Base-by-base conservation (phyloP, 1,140 invertebrate species). In the Brachionus rubens region DNA sequence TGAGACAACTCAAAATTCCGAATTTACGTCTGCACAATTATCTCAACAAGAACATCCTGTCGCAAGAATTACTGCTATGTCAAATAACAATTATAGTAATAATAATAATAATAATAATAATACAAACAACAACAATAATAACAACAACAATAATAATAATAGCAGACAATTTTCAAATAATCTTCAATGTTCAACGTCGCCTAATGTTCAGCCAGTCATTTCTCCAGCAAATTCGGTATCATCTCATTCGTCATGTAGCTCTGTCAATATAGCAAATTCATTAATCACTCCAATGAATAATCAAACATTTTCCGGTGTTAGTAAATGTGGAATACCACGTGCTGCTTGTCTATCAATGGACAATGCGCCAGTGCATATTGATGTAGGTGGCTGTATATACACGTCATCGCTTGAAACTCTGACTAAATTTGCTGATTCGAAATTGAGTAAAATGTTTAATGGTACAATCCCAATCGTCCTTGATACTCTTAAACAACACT, bases 321-420 rank as follows among this genome's bases (percentile, higher is more conserved):
- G 36, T 28, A 65, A 65, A 43, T 65, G 59, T 65, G 59, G 59
- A 9, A 65, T 65, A 10, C 59, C 59, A 19, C 59, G 59, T 26
- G 59, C 59, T 46, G 59, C 59, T n/a, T 43, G 40, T 65, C 59
- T 65, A 9, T 65, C 59, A 41, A 65, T 65, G 59, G 68, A 72
- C 6, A 54, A 72, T 26, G 68, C 68, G 12, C 68, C 68, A 14
- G 50, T 72, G 16, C 46, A 72, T 24, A 50, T 84, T 5, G 83
- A 84, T 79, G 83, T 84, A 50, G 83, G 83, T 21, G 83, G 83
- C 7, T 76, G 81, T 3, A 75, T 79, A n/a, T 83, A 81, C 77
- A 81, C 82, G 56, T 83, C 83, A 7, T 72, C 82, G 12, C 78
- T 82, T 3, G 81, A 81, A 7, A 83, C 82, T 2, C 77, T 84